These are phyloP conservation scores for Portevinia maculata DNA, from an alignment of 2,888 invertebrate species.

Conservation along the genomic window DNA sequence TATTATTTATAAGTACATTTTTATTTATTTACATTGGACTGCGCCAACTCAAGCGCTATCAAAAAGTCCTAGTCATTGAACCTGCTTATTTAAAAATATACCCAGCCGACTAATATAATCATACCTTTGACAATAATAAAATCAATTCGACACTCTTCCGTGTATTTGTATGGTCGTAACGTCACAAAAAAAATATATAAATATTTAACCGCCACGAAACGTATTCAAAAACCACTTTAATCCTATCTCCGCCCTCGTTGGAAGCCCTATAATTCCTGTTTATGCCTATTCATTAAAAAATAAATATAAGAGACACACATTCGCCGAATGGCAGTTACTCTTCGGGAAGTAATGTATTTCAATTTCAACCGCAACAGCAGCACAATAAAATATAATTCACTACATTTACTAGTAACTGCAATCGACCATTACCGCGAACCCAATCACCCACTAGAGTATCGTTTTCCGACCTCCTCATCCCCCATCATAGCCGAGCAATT, in stretches of 20 bases:
- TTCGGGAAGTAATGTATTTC: slow-evolving; percentile 62
- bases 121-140: slow-evolving; percentile 32
- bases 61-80: too few relatives aligned
- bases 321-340: slow-evolving; percentile 7
- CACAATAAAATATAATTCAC: slow-evolving; percentile 61
- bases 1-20: too few relatives aligned
- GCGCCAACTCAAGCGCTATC: too few relatives aligned
- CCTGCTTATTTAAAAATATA: too few relatives aligned
- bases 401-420: slow-evolving; percentile 45
- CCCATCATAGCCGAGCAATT: slow-evolving; percentile 38
- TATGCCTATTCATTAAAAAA: slow-evolving; percentile 61
- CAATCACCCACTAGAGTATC: slow-evolving; percentile 73
- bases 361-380: slow-evolving; percentile 67
- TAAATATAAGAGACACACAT: slow-evolving; percentile 27
- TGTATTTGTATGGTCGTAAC: slow-evolving; percentile 17
- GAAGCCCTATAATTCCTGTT: slow-evolving; percentile 52
- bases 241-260: slow-evolving; percentile 19
- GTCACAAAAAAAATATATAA: slow-evolving; percentile 6
- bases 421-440: slow-evolving; percentile 25
- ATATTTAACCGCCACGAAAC: slow-evolving; percentile 17
- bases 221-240: slow-evolving; percentile 58
- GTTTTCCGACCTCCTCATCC: slow-evolving; percentile 43
- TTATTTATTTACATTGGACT: too few relatives aligned
- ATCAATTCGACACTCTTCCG: slow-evolving; percentile 33
- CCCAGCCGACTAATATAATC: neutral